Base-by-base conservation (phyloP, 2,797 vertebrate genomes). In the Epinephelus awoara region DNA sequence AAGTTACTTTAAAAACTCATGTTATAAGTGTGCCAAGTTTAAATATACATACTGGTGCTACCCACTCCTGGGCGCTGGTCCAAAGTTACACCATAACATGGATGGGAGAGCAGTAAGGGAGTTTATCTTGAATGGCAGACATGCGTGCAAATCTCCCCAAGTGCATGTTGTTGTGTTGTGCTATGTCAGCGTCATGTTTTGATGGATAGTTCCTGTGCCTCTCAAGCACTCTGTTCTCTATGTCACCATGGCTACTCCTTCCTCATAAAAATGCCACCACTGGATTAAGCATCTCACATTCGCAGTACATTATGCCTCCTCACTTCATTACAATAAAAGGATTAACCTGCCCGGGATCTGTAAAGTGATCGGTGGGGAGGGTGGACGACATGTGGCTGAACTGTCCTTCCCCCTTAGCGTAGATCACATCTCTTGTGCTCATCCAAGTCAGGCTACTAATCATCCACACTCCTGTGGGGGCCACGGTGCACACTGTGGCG, bases 241-340 rank as follows among this genome's bases (percentile, higher is more conserved):
- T 76, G 85, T 90, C 88, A 88, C 81, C 46, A 59, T 64, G 76
- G 85, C 70, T 81, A 85, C 86, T 85, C 89, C 92, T 82, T 81
- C 72, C 89, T 94, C 92, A 87, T 95, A 94, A 94, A 94, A 91
- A 91, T 85, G 92, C 85, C 90, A 89, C 78, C 87, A 75, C 76
- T 80, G 87, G 88, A 88, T 94, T 92, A 93, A 93, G 89, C 72
- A 23, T 89, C 90, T 87, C 76, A 77, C 80, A 87, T 93, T 91
- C 83, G 86, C 86, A 90, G 86, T 92, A 84, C 90, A 94, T 94
- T 89, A 91, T 87, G 84, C 73, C 75, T 76, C 88, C 75, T 89
- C 91, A 90, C 92, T 95, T 96, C 92, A 95, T 96, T 95, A 95
- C 92, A 95, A 95, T 95, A 93, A 95, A 95, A 95, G 94, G 92